Evolutionary conservation across 1,140 invertebrate species (phyloP), one percentile per base, ranked within the genome.

Genomic region (Drosophila kikkawai): DNA sequence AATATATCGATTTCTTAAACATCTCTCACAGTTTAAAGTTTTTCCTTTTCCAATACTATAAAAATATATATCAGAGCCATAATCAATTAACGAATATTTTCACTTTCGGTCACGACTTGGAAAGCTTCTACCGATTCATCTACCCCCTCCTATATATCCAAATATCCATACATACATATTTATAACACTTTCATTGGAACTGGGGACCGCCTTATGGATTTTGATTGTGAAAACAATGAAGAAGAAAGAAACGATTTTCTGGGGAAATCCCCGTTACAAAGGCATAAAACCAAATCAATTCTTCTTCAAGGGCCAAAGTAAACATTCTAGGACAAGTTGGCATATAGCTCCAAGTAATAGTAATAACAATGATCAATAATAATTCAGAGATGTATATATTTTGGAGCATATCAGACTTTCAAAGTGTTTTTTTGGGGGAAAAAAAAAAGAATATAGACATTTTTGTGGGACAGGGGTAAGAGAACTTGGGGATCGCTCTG

Each of bases 81-180:
- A 19, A 73, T 73, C 69, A 59, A 73, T 73, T 73, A 73, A 73
- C 69, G 37, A 50, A 51, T 36, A 75, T 65, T 83, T 83, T 83
- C 81, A 84, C 80, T 83, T 83, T 83, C 76, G 26, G 58, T 83
- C 80, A 83, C 80, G 81, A 83, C 63, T 80, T 75, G 59, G 59
- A 75, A 75, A 75, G 69, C 69, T 73, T 51, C 39, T 53, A 32
- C 32, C 37, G 37, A 61, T 50, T 34, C 9, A 73, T 58, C 36
- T n/a, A 44, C 50, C 59, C 41, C 45, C 58, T 39, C 41, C 59
- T 13, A 22, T 53, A n/a, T 17, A 4, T 15, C 58, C 56, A 29
- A 61, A 78, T 57, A 68, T 48, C 59, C 39, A 59, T 41, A 44
- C 37, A 80, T 75, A 56, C 81, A 84, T 80, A 84, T 84, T 83